phyloP scores from a whole-genome alignment of 1,140 invertebrate genomes.

The Danaus plexippus region DNA sequence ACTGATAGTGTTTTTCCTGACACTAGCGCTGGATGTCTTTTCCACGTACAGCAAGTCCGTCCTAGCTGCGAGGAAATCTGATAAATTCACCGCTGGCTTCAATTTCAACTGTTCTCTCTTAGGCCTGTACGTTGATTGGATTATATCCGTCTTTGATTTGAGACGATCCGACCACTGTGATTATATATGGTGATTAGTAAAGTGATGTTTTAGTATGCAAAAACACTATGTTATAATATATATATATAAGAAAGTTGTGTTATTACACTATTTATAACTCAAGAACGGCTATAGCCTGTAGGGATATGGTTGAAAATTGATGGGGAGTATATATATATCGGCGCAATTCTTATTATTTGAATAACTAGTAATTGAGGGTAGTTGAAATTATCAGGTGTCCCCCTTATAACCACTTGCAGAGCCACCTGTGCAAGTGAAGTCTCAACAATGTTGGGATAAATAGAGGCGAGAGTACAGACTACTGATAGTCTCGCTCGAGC shows the following conservation, averaged over 20 bases:
- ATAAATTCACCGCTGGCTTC: conserved; percentile 77
- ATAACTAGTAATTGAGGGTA: no score
- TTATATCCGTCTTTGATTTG: conserved; percentile 80
- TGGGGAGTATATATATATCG: no score
- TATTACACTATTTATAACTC: no score
- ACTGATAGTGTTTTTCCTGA: conserved; percentile 72
- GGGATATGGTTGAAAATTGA: no score
- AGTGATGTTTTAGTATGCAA: neutral
- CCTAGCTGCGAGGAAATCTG: conserved; percentile 85
- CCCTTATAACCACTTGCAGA: no score
- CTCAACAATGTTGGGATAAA: no score
- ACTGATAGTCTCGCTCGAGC: no score
- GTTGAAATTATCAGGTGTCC: no score
- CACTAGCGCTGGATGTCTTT: conserved; percentile 82
- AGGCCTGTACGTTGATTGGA: conserved; percentile 79
- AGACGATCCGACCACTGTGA: conserved; percentile 88
- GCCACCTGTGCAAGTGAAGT: no score
- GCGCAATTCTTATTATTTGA: no score
- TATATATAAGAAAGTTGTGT: neutral
- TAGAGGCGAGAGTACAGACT: no score
- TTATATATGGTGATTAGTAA: neutral
- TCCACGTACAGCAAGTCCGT: conserved; percentile 87
- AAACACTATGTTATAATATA: conserved; percentile 1
- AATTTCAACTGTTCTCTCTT: conserved; percentile 76
- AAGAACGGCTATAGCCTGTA: no score